Evolutionary conservation across 2,888 invertebrate genomes (phyloP).

Genomic region (Hololepta plana): DNA sequence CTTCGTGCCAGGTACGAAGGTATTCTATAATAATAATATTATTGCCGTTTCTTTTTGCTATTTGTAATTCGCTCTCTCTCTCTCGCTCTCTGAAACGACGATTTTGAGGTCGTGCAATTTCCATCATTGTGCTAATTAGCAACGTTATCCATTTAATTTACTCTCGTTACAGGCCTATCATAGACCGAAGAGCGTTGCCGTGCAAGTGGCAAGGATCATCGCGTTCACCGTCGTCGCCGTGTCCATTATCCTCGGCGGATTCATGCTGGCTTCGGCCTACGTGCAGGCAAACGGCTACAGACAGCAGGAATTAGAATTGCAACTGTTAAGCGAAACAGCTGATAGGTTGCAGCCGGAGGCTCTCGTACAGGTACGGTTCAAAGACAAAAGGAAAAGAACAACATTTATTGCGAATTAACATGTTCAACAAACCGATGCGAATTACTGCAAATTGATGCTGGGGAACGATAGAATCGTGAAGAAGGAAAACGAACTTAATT

Average conservation of each 20-base stretch:
- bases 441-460: background rate
- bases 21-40: too few relatives aligned
- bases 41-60: too few relatives aligned
- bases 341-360: conserved; percentile 38
- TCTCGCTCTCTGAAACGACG: too few relatives aligned
- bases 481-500: background rate
- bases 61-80: too few relatives aligned
- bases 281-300: conserved; percentile 65
- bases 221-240: conserved; percentile 68
- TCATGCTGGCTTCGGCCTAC: conserved; percentile 70
- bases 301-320: conserved; percentile 55
- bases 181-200: conserved; percentile 52
- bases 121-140: too few relatives aligned
- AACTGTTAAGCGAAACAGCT: conserved; percentile 45
- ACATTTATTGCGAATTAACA: too few relatives aligned
- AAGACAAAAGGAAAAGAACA: too few relatives aligned
- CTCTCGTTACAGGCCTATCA: conserved; percentile 64
- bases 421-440: too few relatives aligned
- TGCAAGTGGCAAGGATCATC: conserved; percentile 73
- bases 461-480: background rate
- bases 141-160: too few relatives aligned
- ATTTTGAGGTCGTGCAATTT: too few relatives aligned
- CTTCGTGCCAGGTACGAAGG: too few relatives aligned
- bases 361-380: conserved; percentile 49
- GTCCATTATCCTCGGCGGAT: conserved; percentile 62